Conservation (phyloP, 37 sponge, comb jelly and placozoan genomes). For the Lycopodina hypogea region DNA sequence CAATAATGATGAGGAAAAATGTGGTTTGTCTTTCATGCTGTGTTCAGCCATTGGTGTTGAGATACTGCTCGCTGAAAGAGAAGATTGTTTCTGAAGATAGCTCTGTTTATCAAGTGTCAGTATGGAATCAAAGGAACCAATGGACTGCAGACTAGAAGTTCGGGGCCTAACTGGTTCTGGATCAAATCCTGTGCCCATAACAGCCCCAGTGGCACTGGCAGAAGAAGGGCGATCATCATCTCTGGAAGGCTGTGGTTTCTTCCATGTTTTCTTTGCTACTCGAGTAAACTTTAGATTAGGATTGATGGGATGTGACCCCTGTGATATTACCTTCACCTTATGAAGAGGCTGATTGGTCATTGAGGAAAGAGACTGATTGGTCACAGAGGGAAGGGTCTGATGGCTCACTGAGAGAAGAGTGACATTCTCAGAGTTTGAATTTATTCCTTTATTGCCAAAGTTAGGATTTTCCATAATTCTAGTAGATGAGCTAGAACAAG, state of each 20-base stretch:
- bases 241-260: neutral
- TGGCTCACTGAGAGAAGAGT: neutral
- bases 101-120: neutral
- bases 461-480: neutral
- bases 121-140: constrained; percentile 14
- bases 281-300: constrained; percentile 32
- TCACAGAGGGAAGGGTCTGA: neutral
- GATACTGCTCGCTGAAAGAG: neutral
- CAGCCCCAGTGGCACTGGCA: constrained; percentile 8
- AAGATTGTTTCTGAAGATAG: neutral
- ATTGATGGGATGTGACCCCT: constrained; percentile 9
- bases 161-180: neutral
- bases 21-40: neutral
- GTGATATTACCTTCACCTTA: constrained; percentile 16
- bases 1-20: neutral
- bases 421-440: neutral
- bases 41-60: neutral
- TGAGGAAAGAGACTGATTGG: neutral
- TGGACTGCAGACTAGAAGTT: constrained; percentile 4
- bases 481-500: neutral
- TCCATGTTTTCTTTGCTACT: constrained; percentile 12
- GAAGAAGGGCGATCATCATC: constrained; percentile 7
- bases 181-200: neutral
- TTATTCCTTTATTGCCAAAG: neutral
- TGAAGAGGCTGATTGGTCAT: neutral